phyloP scores from a whole-genome alignment of 2,797 vertebrate genomes.

The Perdix hodgsoniae region DNA sequence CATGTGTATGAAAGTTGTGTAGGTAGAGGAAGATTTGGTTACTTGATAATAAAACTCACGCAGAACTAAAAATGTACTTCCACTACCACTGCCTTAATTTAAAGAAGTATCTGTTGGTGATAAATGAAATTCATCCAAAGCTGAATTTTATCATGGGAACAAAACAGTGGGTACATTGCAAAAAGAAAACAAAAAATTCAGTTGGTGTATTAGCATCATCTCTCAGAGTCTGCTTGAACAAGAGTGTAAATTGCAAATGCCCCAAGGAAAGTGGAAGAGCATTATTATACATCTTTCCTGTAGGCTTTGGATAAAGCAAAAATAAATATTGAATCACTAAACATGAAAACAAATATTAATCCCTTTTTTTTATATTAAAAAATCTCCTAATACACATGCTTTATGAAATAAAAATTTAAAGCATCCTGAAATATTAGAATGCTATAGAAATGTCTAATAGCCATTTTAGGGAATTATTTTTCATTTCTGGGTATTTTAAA shows the following conservation, averaged over 20 bases:
- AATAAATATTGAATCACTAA: not conserved
- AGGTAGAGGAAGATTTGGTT: not conserved
- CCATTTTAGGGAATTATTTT: not conserved
- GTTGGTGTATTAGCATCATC: not conserved
- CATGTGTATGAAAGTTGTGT: not conserved
- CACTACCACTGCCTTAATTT: not conserved
- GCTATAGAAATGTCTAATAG: not conserved
- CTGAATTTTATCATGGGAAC: not conserved
- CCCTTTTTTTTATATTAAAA: not conserved
- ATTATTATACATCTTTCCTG: not conserved
- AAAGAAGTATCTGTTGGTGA: not conserved
- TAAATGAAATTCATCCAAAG: not conserved
- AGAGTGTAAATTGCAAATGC: not conserved
- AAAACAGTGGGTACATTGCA: not conserved
- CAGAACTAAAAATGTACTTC: not conserved
- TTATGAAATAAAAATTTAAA: not conserved
- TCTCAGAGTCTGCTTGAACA: not conserved
- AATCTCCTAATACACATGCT: accelerated
- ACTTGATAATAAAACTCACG: not conserved
- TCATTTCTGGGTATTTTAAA: not conserved
- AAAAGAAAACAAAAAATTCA: not conserved
- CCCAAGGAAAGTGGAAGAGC: not conserved
- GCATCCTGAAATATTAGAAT: not conserved
- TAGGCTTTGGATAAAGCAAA: not conserved
- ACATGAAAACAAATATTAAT: not conserved